These are phyloP conservation scores for Anolis apletophallus DNA, from an alignment of 2,797 vertebrate species.

Conservation along the genomic window DNA sequence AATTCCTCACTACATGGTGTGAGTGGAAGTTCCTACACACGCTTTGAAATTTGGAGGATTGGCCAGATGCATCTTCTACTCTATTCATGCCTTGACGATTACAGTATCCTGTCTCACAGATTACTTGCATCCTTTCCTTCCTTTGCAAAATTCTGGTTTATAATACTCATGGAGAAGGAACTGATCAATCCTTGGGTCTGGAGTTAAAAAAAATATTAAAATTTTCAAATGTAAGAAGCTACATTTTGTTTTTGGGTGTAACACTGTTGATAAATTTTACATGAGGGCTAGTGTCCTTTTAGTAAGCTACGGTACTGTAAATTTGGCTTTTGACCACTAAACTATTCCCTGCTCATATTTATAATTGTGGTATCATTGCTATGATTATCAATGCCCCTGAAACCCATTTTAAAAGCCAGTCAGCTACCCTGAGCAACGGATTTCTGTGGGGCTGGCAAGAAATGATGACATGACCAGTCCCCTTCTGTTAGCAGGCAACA, in stretches of 20 bases:
- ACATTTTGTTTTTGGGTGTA: conserved; percentile 47
- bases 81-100: not conserved
- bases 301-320: no score
- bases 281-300: no score
- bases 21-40: not conserved
- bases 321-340: no score
- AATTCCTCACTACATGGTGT: not conserved
- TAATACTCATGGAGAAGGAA: not conserved
- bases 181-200: conserved; percentile 8
- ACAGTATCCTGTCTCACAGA: not conserved
- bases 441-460: no score
- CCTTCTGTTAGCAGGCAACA: no score
- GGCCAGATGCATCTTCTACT: not conserved
- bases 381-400: no score
- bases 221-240: conserved; percentile 32
- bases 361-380: no score
- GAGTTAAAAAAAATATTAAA: not conserved
- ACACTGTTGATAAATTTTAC: conserved; percentile 46
- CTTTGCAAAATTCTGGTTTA: not conserved
- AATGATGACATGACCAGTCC: no score
- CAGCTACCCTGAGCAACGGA: no score
- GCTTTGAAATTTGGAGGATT: not conserved
- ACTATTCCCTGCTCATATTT: no score
- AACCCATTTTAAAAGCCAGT: no score
- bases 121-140: not conserved